Conservation (phyloP, 2,113 vertebrate species). For the Gymnocephalus cernua region DNA sequence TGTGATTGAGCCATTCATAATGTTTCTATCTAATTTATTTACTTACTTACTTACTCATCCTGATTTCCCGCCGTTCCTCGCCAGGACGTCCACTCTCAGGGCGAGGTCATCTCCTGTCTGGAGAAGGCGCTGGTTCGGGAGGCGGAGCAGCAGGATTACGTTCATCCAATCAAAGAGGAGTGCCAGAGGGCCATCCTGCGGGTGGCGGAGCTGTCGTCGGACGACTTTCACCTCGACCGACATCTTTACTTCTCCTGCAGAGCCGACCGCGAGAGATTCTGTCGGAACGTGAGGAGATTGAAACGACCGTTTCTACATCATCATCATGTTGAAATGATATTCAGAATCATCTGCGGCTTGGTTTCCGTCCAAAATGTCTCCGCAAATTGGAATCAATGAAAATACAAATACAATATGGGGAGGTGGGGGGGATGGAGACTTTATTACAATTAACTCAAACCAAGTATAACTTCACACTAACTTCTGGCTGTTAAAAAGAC, state of each 20-base stretch:
- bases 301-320: not conserved
- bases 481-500: too few species aligned
- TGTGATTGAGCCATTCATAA: too few species aligned
- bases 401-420: not conserved
- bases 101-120: constrained; percentile 94
- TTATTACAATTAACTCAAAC: too few species aligned
- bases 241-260: constrained; percentile 95
- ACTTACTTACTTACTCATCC: too few species aligned
- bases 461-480: too few species aligned
- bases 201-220: constrained; percentile 96
- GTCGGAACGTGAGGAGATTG: constrained; percentile 89
- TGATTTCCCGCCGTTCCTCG: not conserved
- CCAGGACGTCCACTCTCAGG: constrained; percentile 95
- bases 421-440: not conserved
- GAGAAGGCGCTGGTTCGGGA: constrained; percentile 94
- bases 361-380: not conserved
- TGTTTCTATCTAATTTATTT: too few species aligned
- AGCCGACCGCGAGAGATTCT: constrained; percentile 96
- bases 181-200: constrained; percentile 96
- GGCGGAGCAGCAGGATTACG: constrained; percentile 83
- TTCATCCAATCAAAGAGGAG: constrained; percentile 86
- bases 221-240: constrained; percentile 94
- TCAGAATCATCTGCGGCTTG: not conserved
- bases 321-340: not conserved
- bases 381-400: not conserved